phyloP scores from a whole-genome alignment of 2,888 invertebrate genomes.

The Acleris literana region DNA sequence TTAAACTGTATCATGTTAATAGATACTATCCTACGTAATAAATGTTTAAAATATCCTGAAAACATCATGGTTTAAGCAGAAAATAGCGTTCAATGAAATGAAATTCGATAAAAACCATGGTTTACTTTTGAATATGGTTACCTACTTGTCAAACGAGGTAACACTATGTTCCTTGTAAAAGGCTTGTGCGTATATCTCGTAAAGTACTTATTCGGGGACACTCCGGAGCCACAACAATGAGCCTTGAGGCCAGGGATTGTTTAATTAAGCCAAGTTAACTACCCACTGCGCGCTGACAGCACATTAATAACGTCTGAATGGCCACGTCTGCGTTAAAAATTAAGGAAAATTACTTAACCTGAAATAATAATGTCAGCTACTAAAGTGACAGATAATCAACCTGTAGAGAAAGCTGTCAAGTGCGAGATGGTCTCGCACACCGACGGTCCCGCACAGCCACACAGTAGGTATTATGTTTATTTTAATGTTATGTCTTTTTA shows the following conservation, averaged over 20 bases:
- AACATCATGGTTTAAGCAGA: too few species aligned
- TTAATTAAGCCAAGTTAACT: conserved; percentile 65
- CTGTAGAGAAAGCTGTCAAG: background rate
- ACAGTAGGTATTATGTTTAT: too few species aligned
- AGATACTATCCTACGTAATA: too few species aligned
- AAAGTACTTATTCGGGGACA: conserved; percentile 62
- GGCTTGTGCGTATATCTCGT: conserved; percentile 61
- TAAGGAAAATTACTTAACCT: background rate
- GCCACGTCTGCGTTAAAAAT: conserved; percentile 11
- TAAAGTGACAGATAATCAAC: background rate
- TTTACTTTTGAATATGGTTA: background rate
- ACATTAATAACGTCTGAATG: conserved; percentile 28
- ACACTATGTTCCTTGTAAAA: conserved; percentile 46
- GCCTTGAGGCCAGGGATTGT: conserved; percentile 51
- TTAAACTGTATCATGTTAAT: too few species aligned
- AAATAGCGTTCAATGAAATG: too few species aligned
- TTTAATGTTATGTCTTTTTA: too few species aligned
- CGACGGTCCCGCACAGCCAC: too few species aligned
- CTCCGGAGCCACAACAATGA: conserved; percentile 62
- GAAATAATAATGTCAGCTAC: background rate
- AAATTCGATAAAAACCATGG: too few species aligned
- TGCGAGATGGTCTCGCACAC: too few species aligned
- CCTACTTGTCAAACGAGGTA: conserved; percentile 37
- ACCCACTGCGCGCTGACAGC: conserved; percentile 37
- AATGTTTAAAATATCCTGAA: too few species aligned